Base-by-base conservation (phyloP, 2,113 vertebrate species). In the Lagenorhynchus albirostris region DNA sequence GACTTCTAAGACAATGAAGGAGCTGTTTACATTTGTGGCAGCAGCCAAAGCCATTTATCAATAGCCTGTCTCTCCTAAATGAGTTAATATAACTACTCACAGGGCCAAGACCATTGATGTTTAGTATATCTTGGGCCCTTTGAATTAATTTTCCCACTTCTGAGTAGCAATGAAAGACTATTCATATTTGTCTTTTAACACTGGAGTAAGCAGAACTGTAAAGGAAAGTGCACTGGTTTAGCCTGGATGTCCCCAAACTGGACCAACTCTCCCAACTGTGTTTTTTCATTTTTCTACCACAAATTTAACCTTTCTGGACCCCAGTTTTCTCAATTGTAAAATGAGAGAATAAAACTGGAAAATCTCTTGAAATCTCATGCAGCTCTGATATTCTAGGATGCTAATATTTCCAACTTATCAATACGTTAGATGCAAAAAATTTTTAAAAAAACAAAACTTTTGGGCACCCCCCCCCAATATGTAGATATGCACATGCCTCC, bases 1-100 rank as follows among this genome's bases (percentile, higher is more conserved):
- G 90, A 94, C 94, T 97, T 98, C 92, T 97, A 95, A 97, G 84
- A 96, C 96, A 97, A 96, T 80, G 97, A 96, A 95, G 89, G 71
- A 95, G 50, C 92, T 95, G 90, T 98, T 98, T 97, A 97, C 85
- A 93, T 88, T 94, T 84, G 47, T 84, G 0, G 0, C 50, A 79
- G 84, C 94, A 90, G 88, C 85, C 92, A 94, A 94, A 88, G 96
- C 96, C 97, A 93, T 96, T 97, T 97, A 97, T 96, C 98, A 96
- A 97, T 96, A 97, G 87, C 50, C 74, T 82, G 60, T 65, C 55
- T 97, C 80, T 83, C 84, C 90, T 95, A 95, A 96, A 91, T 89
- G 87, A 96, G 82, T 97, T 98, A 77, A 96, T 89, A 89, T 92
- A 97, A 91, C 92, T 91, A 85, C 62, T 96, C 84, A 96, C 25